Evolutionary conservation across 1,140 invertebrate species (phyloP).

Genomic region (Saccostrea cuccullata): DNA sequence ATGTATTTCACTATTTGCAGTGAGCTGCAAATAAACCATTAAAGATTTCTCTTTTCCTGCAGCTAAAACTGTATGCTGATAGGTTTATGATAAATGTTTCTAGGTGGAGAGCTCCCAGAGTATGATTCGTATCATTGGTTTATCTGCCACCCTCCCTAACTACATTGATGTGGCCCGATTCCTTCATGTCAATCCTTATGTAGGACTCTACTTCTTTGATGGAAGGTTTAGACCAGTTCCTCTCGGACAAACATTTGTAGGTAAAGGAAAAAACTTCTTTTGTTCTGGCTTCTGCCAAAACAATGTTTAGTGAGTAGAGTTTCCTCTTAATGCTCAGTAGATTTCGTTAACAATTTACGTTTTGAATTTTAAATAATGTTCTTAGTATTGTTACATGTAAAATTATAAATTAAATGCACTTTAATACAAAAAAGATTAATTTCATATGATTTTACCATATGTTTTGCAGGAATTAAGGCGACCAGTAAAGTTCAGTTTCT

Average conservation of each 20-base stretch:
- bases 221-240: conserved; percentile 97
- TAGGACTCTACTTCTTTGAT: conserved; percentile 98
- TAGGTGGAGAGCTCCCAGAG: conserved; percentile 95
- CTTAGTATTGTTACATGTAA: no score
- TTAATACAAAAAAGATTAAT: no score
- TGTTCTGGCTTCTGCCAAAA: neutral
- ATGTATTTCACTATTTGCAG: no score
- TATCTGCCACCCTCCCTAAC: conserved; percentile 98
- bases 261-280: conserved; percentile 58
- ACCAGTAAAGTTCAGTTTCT: conserved; percentile 87
- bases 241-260: conserved; percentile 85
- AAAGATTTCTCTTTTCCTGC: no score
- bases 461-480: conserved; percentile 87
- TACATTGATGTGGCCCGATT: conserved; percentile 98
- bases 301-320: neutral
- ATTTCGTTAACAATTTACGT: no score
- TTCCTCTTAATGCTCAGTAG: no score
- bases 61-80: no score
- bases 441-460: neutral
- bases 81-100: no score
- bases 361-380: no score
- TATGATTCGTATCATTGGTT: conserved; percentile 98
- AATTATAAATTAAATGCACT: no score
- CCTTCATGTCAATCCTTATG: conserved; percentile 93
- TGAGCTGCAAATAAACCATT: no score